Percentiles rank a stretch among this genome's conserved stretches.
These are phyloP conservation scores for Ophraella communa DNA, from an alignment of 2,888 invertebrate genomes.

Conservation along the genomic window DNA sequence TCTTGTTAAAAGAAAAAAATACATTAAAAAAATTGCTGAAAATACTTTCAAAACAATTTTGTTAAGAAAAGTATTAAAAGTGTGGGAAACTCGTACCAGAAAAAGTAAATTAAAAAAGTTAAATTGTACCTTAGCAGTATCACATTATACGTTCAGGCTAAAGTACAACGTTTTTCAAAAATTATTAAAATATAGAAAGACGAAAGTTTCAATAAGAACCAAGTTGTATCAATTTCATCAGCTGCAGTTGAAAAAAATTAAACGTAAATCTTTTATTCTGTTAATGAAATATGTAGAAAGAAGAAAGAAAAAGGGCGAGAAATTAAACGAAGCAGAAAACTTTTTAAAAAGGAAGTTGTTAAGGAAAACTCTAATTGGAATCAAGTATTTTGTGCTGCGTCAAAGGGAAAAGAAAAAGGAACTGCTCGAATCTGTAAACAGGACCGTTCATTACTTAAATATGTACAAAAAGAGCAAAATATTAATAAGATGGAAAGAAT, in stretches of 20 bases:
- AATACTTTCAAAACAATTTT: constrained; percentile 35
- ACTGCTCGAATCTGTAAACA: background rate
- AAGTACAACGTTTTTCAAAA: constrained; percentile 35
- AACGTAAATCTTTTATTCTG: background rate
- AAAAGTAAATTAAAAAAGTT: constrained; percentile 25
- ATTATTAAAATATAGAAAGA: constrained; percentile 28
- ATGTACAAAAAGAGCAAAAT: constrained; percentile 18
- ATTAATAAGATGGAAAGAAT: constrained; percentile 33
- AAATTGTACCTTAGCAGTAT: constrained; percentile 32
- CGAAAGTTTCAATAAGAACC: background rate
- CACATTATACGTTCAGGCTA: constrained; percentile 34
- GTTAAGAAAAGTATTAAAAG: constrained; percentile 21
- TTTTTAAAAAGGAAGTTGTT: background rate
- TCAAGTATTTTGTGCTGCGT: background rate
- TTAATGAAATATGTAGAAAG: background rate
- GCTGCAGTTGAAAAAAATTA: background rate
- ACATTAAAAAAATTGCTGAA: constrained; percentile 9
- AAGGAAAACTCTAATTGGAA: background rate
- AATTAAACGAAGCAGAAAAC: background rate
- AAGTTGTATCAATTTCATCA: background rate
- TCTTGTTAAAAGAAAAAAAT: constrained; percentile 1
- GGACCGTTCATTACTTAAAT: constrained; percentile 1
- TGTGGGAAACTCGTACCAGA: constrained; percentile 28
- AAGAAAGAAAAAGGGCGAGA: background rate
- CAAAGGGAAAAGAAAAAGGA: background rate